Conservation (phyloP, 64 coral and sea anemone genomes). For the Montipora foliosa region DNA sequence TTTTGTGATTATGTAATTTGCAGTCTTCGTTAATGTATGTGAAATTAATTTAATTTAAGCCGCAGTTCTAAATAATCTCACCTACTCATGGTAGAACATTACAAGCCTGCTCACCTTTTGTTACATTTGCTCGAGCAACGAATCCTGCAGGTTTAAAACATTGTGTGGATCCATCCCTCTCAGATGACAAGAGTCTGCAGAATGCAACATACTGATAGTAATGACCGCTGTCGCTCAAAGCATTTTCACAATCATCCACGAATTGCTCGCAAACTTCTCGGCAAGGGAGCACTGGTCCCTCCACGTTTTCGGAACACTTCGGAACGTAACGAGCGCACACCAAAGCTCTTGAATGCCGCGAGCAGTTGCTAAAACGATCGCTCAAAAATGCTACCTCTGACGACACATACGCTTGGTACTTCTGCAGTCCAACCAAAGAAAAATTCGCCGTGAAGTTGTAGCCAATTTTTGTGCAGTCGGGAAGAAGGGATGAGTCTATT, state of each 20-base stretch:
- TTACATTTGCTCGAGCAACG: conserved; percentile 10
- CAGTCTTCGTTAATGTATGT: not conserved
- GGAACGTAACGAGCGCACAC: conserved; percentile 47
- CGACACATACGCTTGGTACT: conserved; percentile 15
- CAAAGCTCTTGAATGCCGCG: not conserved
- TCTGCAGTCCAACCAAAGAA: not conserved
- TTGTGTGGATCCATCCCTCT: not conserved
- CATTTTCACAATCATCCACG: conserved; percentile 33
- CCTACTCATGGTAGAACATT: not conserved
- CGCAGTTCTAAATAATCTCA: not conserved
- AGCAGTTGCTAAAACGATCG: conserved; percentile 42
- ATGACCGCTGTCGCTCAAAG: not conserved
- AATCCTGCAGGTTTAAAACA: conserved; percentile 32
- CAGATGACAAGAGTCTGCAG: conserved; percentile 21
- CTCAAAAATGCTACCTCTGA: conserved; percentile 7
- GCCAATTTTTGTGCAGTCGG: conserved; percentile 14
- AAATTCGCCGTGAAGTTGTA: conserved; percentile 57
- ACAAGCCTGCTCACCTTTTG: not conserved
- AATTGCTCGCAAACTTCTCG: conserved; percentile 53
- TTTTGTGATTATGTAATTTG: not conserved
- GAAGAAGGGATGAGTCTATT: conserved; percentile 23
- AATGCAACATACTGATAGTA: conserved; percentile 25
- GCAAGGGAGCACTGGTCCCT: conserved; percentile 39
- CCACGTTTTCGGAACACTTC: conserved; percentile 30
- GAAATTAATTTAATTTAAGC: not conserved